These are phyloP conservation scores for Caenorhabditis zanzibari DNA, from an alignment of 2,888 invertebrate genomes.

Conservation along the genomic window DNA sequence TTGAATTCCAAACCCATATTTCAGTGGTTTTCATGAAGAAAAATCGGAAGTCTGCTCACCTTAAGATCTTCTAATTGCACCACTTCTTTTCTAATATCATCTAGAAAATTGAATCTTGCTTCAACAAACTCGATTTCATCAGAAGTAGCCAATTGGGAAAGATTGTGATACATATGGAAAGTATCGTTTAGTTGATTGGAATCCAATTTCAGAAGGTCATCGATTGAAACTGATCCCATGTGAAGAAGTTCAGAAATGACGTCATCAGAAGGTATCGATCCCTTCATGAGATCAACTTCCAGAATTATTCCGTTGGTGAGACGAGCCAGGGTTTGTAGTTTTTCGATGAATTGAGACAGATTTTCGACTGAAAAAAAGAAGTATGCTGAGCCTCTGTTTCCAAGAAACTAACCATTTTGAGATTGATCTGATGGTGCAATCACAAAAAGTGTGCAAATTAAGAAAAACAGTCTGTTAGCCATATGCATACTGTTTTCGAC, in stretches of 20 bases:
- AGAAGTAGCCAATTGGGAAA: background rate
- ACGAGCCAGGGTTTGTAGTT: background rate
- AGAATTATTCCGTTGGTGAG: background rate
- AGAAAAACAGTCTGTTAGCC: slow-evolving; percentile 16
- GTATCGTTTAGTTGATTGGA: background rate
- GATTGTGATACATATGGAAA: background rate
- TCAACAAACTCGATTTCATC: background rate
- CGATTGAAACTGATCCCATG: background rate
- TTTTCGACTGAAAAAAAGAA: background rate
- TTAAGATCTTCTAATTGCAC: background rate
- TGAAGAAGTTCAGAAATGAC: slow-evolving; percentile 15
- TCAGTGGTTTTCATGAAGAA: no score
- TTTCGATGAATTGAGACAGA: background rate
- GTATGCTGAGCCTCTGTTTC: no score
- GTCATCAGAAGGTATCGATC: background rate
- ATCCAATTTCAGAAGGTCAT: background rate
- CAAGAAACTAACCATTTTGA: background rate
- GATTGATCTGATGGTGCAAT: background rate
- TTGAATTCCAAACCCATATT: no score
- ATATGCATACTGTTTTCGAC: slow-evolving; percentile 19
- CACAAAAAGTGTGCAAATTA: slow-evolving; percentile 10
- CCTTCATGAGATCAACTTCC: slow-evolving; percentile 2
- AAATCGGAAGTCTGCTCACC: background rate
- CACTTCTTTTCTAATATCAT: background rate
- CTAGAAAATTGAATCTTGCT: background rate